Conservation (phyloP, 2,797 vertebrate species). For the Neostethus bicornis region DNA sequence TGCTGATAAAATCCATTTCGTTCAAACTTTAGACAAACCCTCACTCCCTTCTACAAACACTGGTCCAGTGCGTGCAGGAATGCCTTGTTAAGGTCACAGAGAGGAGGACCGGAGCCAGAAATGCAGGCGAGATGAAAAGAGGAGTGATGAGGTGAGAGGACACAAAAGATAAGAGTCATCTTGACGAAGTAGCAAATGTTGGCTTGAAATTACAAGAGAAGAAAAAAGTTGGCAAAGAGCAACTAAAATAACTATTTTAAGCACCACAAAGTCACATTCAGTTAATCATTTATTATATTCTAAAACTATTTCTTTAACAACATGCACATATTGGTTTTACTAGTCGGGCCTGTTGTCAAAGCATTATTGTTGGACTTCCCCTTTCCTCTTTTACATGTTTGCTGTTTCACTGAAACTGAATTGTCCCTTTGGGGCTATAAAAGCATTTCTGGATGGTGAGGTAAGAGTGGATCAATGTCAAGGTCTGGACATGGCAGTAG, state of each 20-base stretch:
- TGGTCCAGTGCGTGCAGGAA: conserved; percentile 45
- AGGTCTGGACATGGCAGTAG: conserved; percentile 25
- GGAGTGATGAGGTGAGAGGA: conserved; percentile 46
- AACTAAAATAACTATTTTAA: background rate
- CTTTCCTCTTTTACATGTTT: background rate
- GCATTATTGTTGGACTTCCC: too few species aligned
- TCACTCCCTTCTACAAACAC: conserved; percentile 26
- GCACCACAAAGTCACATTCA: background rate
- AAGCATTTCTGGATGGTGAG: conserved; percentile 23
- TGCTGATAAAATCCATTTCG: conserved; percentile 39
- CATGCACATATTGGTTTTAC: too few species aligned
- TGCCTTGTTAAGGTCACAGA: conserved; percentile 43
- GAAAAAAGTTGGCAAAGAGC: conserved; percentile 18
- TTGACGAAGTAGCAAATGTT: conserved; percentile 31
- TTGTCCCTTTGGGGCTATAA: conserved; percentile 8
- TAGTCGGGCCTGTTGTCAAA: background rate
- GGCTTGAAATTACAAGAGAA: conserved; percentile 17
- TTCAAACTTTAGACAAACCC: conserved; percentile 14
- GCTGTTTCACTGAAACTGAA: background rate
- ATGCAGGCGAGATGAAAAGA: conserved; percentile 41
- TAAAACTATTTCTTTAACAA: background rate
- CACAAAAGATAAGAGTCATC: conserved; percentile 27
- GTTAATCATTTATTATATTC: background rate
- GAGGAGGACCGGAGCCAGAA: conserved; percentile 37
- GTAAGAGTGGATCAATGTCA: conserved; percentile 25